These are phyloP conservation scores for Ophion obscuratus DNA, from an alignment of 2,888 invertebrate genomes.

Conservation along the genomic window DNA sequence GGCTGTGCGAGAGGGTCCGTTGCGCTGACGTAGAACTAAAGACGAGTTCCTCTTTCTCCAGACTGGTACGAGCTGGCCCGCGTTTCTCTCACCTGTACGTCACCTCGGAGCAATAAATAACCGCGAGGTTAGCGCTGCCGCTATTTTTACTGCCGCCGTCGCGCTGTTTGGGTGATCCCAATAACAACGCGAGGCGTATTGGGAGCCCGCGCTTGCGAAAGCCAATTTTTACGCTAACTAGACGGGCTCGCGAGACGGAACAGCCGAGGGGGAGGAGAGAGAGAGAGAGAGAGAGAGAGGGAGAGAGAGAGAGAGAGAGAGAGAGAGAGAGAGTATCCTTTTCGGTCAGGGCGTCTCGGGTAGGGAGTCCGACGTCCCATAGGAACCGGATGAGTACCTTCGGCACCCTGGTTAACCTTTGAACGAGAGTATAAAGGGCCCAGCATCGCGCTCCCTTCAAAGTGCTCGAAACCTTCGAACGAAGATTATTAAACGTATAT, in stretches of 20 bases:
- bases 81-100: constrained; percentile 81
- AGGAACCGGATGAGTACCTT: constrained; percentile 51
- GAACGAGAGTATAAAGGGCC: constrained; percentile 70
- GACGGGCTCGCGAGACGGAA: constrained; percentile 75
- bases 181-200: constrained; percentile 74
- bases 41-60: constrained; percentile 1
- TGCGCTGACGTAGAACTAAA: constrained; percentile 33
- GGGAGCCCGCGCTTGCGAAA: constrained; percentile 77
- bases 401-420: constrained; percentile 83
- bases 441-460: constrained; percentile 43
- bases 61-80: constrained; percentile 54
- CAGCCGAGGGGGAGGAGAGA: constrained; percentile 40
- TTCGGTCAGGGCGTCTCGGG: constrained; percentile 21
- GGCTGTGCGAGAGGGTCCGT: neutral
- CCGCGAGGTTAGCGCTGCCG: constrained; percentile 81
- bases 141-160: constrained; percentile 81
- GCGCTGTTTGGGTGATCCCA: constrained; percentile 79
- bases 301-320: constrained; percentile 56
- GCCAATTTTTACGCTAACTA: constrained; percentile 84
- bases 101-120: constrained; percentile 82
- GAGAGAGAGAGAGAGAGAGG: constrained; percentile 58
- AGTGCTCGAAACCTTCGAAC: constrained; percentile 18
- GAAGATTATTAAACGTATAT: constrained; percentile 4
- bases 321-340: constrained; percentile 53
- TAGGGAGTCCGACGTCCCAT: constrained; percentile 46